A percentile compares a stretch with the other conserved stretches of the same genome.
phyloP scores from a whole-genome alignment of 2,888 invertebrate species.

The Meganola albula region DNA sequence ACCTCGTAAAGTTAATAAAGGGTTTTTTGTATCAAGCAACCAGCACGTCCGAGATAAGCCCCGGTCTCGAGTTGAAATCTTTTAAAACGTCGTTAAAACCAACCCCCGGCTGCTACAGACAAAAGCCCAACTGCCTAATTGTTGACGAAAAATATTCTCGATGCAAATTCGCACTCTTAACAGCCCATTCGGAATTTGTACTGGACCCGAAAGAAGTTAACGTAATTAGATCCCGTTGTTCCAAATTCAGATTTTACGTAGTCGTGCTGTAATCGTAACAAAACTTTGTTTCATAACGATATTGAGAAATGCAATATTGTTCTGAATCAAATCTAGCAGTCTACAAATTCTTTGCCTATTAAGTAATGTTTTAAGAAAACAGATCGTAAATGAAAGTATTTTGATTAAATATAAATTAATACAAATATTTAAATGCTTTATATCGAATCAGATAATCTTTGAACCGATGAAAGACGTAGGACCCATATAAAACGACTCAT shows the following conservation, averaged over 20 bases:
- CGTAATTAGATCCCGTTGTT: constrained; percentile 59
- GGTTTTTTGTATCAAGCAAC: constrained; percentile 68
- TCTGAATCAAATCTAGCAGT: not conserved
- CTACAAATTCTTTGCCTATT: not conserved
- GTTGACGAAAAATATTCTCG: constrained; percentile 75
- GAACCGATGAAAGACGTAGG: constrained; percentile 21
- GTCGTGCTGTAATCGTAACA: constrained; percentile 27
- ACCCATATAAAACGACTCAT: constrained; percentile 16
- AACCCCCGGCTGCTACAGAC: constrained; percentile 64
- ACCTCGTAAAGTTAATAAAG: constrained; percentile 74
- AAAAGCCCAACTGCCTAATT: constrained; percentile 70
- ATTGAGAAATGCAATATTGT: constrained; percentile 15
- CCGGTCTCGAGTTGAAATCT: constrained; percentile 65
- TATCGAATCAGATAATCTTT: constrained; percentile 11
- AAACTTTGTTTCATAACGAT: constrained; percentile 25
- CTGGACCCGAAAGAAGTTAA: constrained; percentile 63
- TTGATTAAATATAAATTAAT: not conserved
- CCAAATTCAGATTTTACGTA: constrained; percentile 44
- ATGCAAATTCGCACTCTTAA: constrained; percentile 75
- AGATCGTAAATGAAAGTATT: not conserved
- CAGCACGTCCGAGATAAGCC: constrained; percentile 70
- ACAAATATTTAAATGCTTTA: constrained; percentile 10
- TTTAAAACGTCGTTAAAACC: constrained; percentile 76
- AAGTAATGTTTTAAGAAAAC: not conserved
- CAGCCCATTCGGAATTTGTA: constrained; percentile 73